Conservation (phyloP, 1,140 invertebrate genomes). For the Sycophaga agraensis region DNA sequence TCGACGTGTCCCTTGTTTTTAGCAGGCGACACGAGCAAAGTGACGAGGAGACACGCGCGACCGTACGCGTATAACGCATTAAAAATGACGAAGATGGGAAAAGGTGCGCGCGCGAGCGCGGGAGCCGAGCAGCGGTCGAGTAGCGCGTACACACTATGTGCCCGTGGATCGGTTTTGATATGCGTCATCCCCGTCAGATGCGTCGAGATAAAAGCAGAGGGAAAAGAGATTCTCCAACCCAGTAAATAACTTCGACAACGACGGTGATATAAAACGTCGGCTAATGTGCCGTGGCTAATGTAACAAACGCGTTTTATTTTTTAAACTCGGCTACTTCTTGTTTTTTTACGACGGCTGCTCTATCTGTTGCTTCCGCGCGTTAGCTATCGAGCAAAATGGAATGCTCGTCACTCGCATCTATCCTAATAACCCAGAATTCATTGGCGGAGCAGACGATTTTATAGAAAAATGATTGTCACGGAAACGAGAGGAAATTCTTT, state of each 20-base stretch:
- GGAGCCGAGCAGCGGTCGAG: slow-evolving; percentile 1
- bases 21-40: not conserved
- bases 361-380: no score
- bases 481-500: no score
- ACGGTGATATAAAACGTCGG: slow-evolving; percentile 9
- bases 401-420: no score
- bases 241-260: slow-evolving; percentile 3
- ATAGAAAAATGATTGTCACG: no score
- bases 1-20: slow-evolving; percentile 21
- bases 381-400: no score
- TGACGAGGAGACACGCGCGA: not conserved
- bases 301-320: not conserved
- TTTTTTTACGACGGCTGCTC: no score
- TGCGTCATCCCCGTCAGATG: slow-evolving; percentile 17
- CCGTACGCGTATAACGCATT: no score
- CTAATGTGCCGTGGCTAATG: slow-evolving; percentile 7
- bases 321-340: no score
- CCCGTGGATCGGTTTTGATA: slow-evolving; percentile 24
- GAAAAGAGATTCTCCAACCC: not conserved
- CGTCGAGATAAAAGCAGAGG: slow-evolving; percentile 20
- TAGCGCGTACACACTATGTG: slow-evolving; percentile 7
- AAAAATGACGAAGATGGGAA: not conserved
- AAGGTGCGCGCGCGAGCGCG: not conserved
- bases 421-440: no score
- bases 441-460: no score